These are phyloP conservation scores for Acanthoscelides obtectus DNA, from an alignment of 2,888 invertebrate species.

Conservation along the genomic window DNA sequence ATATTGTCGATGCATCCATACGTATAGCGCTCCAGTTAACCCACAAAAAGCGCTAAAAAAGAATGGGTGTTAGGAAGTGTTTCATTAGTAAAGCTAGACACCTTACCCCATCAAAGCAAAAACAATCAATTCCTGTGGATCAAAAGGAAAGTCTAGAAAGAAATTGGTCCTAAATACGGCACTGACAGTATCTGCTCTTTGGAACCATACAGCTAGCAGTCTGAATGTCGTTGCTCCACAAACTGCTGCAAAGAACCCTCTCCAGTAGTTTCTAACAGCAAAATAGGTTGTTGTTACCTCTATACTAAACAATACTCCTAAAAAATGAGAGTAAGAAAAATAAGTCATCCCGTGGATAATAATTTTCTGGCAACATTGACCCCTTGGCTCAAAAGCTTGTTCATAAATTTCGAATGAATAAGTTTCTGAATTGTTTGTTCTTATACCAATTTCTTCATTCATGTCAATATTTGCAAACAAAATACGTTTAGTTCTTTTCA, in stretches of 20 bases:
- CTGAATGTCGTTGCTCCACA: conserved; percentile 96
- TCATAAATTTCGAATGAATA: too few relatives aligned
- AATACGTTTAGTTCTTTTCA: too few relatives aligned
- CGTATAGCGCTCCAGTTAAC: conserved; percentile 83
- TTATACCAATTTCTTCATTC: too few relatives aligned
- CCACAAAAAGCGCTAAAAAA: conserved; percentile 72
- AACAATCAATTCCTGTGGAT: conserved; percentile 93
- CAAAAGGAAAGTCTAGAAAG: conserved; percentile 93
- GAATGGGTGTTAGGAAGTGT: conserved; percentile 2
- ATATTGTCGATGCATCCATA: conserved; percentile 84
- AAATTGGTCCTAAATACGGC: conserved; percentile 91
- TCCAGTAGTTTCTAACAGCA: conserved; percentile 97
- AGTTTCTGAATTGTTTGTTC: too few relatives aligned
- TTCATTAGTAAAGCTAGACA: background rate
- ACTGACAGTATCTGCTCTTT: conserved; percentile 88
- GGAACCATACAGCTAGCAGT: conserved; percentile 90
- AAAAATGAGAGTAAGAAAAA: conserved; percentile 94
- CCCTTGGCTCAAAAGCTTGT: too few relatives aligned
- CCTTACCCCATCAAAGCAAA: conserved; percentile 85
- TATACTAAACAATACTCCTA: conserved; percentile 96
- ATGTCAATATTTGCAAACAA: too few relatives aligned
- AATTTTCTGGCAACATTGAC: too few relatives aligned
- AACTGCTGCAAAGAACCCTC: conserved; percentile 96
- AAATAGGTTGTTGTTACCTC: conserved; percentile 99
- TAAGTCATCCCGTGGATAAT: too few relatives aligned